Evolutionary conservation across 2,888 invertebrate genomes (phyloP).

Genomic region (Limnephilus lunatus): DNA sequence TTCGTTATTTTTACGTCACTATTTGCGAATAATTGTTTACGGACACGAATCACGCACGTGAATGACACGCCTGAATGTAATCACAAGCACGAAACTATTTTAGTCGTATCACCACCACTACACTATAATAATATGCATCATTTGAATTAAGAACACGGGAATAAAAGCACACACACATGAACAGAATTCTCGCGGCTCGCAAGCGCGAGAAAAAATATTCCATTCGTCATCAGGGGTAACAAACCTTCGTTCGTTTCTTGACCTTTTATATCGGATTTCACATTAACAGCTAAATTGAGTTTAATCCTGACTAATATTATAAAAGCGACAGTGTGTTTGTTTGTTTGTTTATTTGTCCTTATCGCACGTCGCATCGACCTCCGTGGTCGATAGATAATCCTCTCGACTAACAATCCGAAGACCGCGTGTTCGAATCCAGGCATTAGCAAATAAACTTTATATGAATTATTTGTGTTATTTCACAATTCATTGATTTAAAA

Average conservation of each 20-base stretch:
- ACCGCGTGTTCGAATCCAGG: no score
- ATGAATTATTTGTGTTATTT: no score
- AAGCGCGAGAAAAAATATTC: background rate
- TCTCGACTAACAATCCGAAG: no score
- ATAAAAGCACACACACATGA: background rate
- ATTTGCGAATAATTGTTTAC: background rate
- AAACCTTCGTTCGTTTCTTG: conserved; percentile 7
- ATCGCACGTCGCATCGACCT: no score
- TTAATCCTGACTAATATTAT: no score
- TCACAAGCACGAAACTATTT: conserved; percentile 18
- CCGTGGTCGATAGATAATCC: no score
- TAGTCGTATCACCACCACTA: conserved; percentile 5
- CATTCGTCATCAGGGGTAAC: background rate
- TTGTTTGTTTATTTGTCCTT: no score
- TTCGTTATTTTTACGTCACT: background rate
- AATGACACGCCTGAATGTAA: background rate
- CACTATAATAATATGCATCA: background rate
- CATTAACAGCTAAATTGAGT: background rate
- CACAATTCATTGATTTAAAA: no score
- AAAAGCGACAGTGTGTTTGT: no score
- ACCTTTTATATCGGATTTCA: background rate
- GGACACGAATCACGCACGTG: conserved; percentile 3
- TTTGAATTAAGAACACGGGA: conserved; percentile 20
- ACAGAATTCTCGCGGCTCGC: background rate
- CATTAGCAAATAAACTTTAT: no score